phyloP scores from a whole-genome alignment of 2,113 vertebrate genomes.

The Geococcyx californianus region DNA sequence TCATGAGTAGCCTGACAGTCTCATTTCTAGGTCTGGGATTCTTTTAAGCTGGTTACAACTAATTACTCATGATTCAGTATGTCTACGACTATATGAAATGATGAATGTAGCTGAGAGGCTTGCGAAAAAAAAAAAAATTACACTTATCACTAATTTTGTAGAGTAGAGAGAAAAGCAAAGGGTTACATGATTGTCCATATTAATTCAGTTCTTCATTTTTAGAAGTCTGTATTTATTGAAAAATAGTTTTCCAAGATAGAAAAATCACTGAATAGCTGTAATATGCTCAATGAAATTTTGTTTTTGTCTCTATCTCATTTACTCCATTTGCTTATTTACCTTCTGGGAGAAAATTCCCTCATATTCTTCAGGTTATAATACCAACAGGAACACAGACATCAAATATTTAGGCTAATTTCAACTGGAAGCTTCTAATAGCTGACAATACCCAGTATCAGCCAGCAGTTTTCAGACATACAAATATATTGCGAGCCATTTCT shows the following conservation, averaged over 20 bases:
- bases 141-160: neutral
- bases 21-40: neutral
- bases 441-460: fast-evolving
- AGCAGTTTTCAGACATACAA: fast-evolving
- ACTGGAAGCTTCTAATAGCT: neutral
- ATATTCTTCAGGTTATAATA: neutral
- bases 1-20: neutral
- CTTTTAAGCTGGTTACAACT: neutral
- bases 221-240: neutral
- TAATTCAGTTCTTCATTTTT: neutral
- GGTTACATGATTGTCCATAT: neutral
- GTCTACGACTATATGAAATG: neutral
- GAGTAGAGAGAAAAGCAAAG: neutral
- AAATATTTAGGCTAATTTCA: neutral
- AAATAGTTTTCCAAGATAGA: neutral
- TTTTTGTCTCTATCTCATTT: neutral
- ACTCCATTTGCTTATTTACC: neutral
- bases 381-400: neutral
- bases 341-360: neutral
- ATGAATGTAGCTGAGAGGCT: neutral
- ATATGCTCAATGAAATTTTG: neutral
- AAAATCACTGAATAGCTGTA: neutral
- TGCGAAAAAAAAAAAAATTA: neutral
- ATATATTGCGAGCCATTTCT: neutral
- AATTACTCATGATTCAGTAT: neutral